Conservation (phyloP, 2,797 vertebrate species). For the Synanceia verrucosa region DNA sequence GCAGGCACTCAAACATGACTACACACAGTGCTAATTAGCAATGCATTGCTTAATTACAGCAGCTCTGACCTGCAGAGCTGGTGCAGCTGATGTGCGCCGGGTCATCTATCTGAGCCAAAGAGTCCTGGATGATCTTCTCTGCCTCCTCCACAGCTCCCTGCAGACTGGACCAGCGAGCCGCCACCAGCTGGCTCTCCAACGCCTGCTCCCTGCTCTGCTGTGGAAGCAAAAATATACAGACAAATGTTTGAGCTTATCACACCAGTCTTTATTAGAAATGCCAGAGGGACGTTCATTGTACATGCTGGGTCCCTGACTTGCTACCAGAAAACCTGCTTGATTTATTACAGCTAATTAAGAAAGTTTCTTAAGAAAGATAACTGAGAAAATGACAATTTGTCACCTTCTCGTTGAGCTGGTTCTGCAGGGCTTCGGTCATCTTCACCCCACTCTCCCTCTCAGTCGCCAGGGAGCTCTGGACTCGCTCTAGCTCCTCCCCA, state of each 20-base stretch:
- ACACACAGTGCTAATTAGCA: not conserved
- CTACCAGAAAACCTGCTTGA: not conserved
- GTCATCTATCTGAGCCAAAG: constrained; percentile 88
- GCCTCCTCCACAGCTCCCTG: constrained; percentile 82
- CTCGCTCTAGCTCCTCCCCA: constrained; percentile 79
- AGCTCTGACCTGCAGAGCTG: constrained; percentile 86
- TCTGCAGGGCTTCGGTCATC: constrained; percentile 75
- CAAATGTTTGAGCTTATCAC: not conserved
- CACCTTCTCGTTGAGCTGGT: constrained; percentile 87
- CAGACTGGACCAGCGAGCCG: constrained; percentile 83
- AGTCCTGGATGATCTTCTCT: constrained; percentile 86
- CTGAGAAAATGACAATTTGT: not conserved
- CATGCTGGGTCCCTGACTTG: not conserved
- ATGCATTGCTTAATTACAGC: not conserved
- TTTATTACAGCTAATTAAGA: not conserved
- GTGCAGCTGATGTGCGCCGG: constrained; percentile 90
- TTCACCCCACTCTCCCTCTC: constrained; percentile 79
- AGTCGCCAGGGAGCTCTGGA: constrained; percentile 71
- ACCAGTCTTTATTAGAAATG: not conserved
- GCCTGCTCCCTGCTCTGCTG: constrained; percentile 84
- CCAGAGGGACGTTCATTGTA: not conserved
- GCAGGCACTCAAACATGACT: not conserved
- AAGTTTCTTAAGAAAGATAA: not conserved
- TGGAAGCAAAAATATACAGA: not conserved
- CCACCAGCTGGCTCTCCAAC: constrained; percentile 76